Evolutionary conservation across 1,140 invertebrate species (phyloP), one percentile per base, ranked within the genome.

Genomic region (Anthonomus grandis): DNA sequence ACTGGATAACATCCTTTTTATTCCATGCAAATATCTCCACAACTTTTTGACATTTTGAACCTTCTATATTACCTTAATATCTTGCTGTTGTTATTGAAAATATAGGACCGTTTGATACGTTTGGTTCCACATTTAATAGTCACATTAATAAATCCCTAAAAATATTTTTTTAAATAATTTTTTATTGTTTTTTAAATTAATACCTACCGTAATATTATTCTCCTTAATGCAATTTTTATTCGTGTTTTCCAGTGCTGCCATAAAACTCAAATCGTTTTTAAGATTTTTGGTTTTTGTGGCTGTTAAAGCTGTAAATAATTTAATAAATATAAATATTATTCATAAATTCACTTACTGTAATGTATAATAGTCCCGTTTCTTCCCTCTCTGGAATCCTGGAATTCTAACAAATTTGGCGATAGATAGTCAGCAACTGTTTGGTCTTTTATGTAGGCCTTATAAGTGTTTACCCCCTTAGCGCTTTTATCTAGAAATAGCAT

Each of bases 31-130:
- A 8, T n/a, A n/a, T n/a, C n/a, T n/a, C n/a, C n/a, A n/a, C n/a
- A n/a, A n/a, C n/a, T n/a, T n/a, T n/a, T n/a, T n/a, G n/a, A n/a
- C n/a, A n/a, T n/a, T n/a, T n/a, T n/a, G n/a, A n/a, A n/a, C n/a
- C n/a, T n/a, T n/a, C 1, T 39, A n/a, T 13, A 10, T 50, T 38
- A 50, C 47, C 47, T 18, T 13, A 50, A 50, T 19, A 50, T 50
- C 9, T 50, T 36, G 19, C 34, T 50, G 19, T 18, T 18, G 18
- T 50, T 15, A n/a, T 38, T 19, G 13, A 50, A 50, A 36, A 50
- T 38, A 6, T 13, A 22, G n/a, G 19, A 12, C 23, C 34, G 19
- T 38, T 50, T 50, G 3, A 38, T 9, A 12, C 19, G 31, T 50
- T 38, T 50, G 3, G 5, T 21, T 21, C 17, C 17, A 10, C 19